These are phyloP conservation scores for Lampris incognitus DNA, from an alignment of 2,113 vertebrate species.

Conservation along the genomic window DNA sequence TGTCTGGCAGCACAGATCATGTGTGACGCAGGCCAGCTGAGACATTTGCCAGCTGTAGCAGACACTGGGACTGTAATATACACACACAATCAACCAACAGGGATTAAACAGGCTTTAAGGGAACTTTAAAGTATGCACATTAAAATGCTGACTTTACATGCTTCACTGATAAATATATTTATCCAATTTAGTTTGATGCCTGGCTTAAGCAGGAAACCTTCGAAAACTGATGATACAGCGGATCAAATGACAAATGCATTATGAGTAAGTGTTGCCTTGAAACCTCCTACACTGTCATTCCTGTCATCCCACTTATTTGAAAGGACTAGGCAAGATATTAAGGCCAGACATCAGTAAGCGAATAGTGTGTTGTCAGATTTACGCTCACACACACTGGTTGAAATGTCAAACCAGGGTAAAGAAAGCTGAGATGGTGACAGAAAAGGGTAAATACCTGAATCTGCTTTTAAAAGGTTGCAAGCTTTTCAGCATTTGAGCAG, in stretches of 20 bases:
- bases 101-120: conserved; percentile 47
- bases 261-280: no score
- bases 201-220: not conserved
- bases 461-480: not conserved
- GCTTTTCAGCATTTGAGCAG: not conserved
- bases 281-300: no score
- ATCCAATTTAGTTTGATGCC: not conserved
- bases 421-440: not conserved
- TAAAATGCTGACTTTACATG: not conserved
- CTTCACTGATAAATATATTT: not conserved
- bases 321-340: not conserved
- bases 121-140: conserved; percentile 13
- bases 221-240: no score
- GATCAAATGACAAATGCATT: no score
- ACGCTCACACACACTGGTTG: not conserved
- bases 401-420: not conserved
- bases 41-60: conserved; percentile 15
- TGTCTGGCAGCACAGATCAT: conserved; percentile 56
- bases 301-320: not conserved
- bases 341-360: not conserved
- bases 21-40: conserved; percentile 35
- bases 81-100: conserved; percentile 38
- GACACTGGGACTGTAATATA: conserved; percentile 38
- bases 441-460: not conserved
- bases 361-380: not conserved